Evolutionary conservation across 2,888 invertebrate genomes (phyloP), one percentile per base, ranked within the genome.

Genomic region (Cephonodes hylas): DNA sequence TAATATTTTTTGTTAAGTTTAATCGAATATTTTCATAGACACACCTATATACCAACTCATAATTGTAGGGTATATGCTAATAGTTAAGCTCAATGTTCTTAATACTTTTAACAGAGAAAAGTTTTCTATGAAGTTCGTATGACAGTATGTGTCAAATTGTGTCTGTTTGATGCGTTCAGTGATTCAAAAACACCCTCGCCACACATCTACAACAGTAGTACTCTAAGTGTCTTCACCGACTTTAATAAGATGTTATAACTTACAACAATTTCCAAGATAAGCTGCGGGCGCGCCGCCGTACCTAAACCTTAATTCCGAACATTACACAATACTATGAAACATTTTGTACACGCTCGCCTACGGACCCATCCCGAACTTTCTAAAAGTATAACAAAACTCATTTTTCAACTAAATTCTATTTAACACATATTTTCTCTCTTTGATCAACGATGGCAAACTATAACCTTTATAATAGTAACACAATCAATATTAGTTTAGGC

Each of bases 371-470:
- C 81, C 80, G 77, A 84, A 83, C 79, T 75, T 75, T 78, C 76
- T 82, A 86, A 86, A 87, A 88, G 85, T 88, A 88, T 89, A 89
- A 89, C 89, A 88, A 87, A 88, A 89, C 85, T 88, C 85, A 82
- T 81, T 85, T 53, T 67, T 73, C 64, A 90, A 90, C 89, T 91
- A 88, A 91, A 89, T 74, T 84, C 81, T 82, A 83, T 65, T 80
- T 81, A 89, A 90, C 88, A 89, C 87, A 87, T 86, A 82, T 87
- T 81, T 83, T 72, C 80, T 80, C 27, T 88, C 86, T 88, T 89
- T 89, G 88, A 85, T 89, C 86, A 91, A 92, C 91, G 90, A 91
- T 87, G 91, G 91, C 89, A 89, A 90, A 90, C 83, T 88, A 90
- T 89, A 90, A 89, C 87, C 86, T 88, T 88, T 83, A 88, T 76